Percentiles rank a stretch among this genome's conserved stretches.
Evolutionary conservation across 2,113 vertebrate genomes (phyloP).

Genomic region (Halichoeres trimaculatus): DNA sequence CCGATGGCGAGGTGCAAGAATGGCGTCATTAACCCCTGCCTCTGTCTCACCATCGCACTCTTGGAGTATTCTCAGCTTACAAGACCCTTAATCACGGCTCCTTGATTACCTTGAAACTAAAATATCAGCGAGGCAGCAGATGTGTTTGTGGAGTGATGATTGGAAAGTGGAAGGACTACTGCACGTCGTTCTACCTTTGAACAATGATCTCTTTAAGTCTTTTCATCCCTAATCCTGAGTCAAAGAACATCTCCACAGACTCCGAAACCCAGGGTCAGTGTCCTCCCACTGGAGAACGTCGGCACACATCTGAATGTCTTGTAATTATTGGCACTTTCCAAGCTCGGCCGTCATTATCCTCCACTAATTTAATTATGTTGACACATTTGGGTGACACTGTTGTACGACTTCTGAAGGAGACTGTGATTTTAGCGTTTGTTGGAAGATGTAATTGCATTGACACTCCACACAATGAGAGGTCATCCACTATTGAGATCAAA

Average conservation of each 20-base stretch:
- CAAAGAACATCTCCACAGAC: background rate
- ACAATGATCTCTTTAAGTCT: no score
- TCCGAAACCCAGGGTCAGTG: constrained; percentile 6
- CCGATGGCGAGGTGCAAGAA: constrained; percentile 40
- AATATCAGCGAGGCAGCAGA: background rate
- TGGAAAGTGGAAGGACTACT: constrained; percentile 31
- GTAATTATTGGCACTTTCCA: constrained; percentile 41
- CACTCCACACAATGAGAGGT: constrained; percentile 51
- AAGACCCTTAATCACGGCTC: background rate
- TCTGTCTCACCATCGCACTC: constrained; percentile 7
- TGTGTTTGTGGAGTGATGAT: constrained; percentile 19
- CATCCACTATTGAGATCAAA: constrained; percentile 31
- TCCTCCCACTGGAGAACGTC: background rate
- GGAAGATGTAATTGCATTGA: constrained; percentile 57
- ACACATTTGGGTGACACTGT: constrained; percentile 35
- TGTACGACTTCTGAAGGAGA: constrained; percentile 37
- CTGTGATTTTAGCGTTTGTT: constrained; percentile 50
- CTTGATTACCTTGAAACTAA: background rate
- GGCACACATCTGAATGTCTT: constrained; percentile 30
- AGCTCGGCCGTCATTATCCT: constrained; percentile 25
- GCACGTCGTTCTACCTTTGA: no score
- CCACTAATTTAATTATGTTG: constrained; percentile 49
- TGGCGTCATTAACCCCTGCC: constrained; percentile 52
- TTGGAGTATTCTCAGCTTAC: background rate
- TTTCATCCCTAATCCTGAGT: background rate